Base-by-base conservation (phyloP, 2,888 invertebrate species). In the Amphimallon solstitiale region DNA sequence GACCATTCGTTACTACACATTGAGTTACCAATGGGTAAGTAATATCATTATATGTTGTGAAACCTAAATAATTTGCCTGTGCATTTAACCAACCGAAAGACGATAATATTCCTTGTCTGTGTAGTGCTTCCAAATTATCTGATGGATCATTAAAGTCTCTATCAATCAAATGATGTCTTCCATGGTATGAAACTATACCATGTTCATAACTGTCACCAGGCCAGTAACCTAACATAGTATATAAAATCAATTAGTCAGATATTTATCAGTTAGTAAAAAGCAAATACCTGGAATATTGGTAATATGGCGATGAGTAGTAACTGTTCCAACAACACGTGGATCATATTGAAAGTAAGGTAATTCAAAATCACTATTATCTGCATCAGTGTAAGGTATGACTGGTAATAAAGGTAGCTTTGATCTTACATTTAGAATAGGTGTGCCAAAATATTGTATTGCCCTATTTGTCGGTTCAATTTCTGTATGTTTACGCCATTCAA, bases 21-120 rank as follows among this genome's bases (percentile, higher is more conserved):
- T 98, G 98, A 2, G 94, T 92, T 0, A 91, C 89, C 63, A 98
- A 81, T 0, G 99, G 98, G 80, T 97, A 96, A 0, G 94, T 95
- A 14, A 97, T 75, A 72, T 98, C 98, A 73, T 93, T 92, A 78
- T 87, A 94, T 12, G 94, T 92, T 35, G 92, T 94, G 81, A 98
- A 98, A 17, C 98, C 95, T 81, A 92, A 89, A 79, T 91, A 90
- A 78, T 88, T 90, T 1, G 95, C 94, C 82, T 93, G 92, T 0
- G 90, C 87, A 68, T 90, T 81, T 0, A 94, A 83, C 91, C 94
- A 94, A 0, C 89, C 89, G 78, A 91, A 97, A 40, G 93, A 92
- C 1, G 90, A 86, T 68, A 91, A 85, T 69, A 97, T 87, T 1
- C 90, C 95, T 82, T 92, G 91, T 9, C 88, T 85, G 76, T 90